Percentiles rank a stretch among this genome's conserved stretches.
phyloP scores from a whole-genome alignment of 2,797 vertebrate species.

The Oceanodroma leucorhoa region DNA sequence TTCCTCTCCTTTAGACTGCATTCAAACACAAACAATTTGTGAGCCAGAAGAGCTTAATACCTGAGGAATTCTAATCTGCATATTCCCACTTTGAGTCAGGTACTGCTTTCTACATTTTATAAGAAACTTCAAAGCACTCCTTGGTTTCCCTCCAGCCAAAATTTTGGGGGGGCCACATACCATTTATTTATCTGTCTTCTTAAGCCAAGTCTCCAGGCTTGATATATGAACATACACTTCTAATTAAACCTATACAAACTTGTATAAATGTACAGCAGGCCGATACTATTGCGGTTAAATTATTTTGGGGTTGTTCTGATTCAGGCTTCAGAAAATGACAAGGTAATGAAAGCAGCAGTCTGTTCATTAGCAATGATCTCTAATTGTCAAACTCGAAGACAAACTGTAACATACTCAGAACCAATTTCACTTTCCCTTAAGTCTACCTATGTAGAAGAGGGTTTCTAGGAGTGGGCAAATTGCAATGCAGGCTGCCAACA shows the following conservation, averaged over 20 bases:
- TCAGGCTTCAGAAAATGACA: not conserved
- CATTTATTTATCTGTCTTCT: slow-evolving; percentile 26
- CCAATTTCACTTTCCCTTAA: not conserved
- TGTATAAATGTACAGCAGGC: not conserved
- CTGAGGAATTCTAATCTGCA: slow-evolving; percentile 64
- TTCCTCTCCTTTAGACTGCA: slow-evolving; percentile 47
- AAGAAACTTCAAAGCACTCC: slow-evolving; percentile 33
- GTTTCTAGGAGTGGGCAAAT: not conserved
- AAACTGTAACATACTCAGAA: not conserved
- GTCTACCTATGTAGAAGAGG: not conserved
- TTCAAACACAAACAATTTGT: slow-evolving; percentile 60
- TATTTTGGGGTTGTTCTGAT: not conserved
- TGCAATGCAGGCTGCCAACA: not conserved
- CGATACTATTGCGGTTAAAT: not conserved
- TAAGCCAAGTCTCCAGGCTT: slow-evolving; percentile 18
- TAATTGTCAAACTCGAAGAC: not conserved
- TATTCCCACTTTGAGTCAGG: slow-evolving; percentile 42
- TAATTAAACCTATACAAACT: not conserved
- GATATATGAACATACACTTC: not conserved
- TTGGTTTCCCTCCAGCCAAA: slow-evolving; percentile 24
- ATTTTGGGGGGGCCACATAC: not conserved
- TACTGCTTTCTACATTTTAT: slow-evolving; percentile 22
- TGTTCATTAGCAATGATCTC: not conserved
- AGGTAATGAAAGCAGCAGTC: not conserved
- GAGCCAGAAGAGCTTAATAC: slow-evolving; percentile 53